Evolutionary conservation across 2,113 vertebrate species (phyloP), one percentile per base, ranked within the genome.

Genomic region (Charina bottae): DNA sequence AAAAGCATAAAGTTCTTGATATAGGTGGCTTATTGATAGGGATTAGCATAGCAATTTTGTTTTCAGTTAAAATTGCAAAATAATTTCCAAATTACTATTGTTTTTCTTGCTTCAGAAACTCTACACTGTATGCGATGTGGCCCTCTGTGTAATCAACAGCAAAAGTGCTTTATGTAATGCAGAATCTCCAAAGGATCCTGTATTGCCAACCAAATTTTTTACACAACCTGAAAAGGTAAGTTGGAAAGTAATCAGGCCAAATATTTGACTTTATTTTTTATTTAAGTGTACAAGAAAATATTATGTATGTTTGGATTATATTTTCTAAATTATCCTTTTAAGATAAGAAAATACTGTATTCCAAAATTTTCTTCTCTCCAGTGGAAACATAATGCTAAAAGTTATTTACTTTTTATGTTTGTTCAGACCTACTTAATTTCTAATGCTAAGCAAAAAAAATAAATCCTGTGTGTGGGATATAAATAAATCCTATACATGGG

Each of bases 41-140:
- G 33, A 12, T 56, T 58, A 72, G 6, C 24, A 0, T 6, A 1
- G 91, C 89, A 49, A 46, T 92, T 89, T 90, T 94, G 7, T 88
- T 55, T 2, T 33, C 2, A 28, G 54, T 19, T 93, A 59, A 94
- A 94, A 95, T 3, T 4, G 2, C 12, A 15, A 89, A 72, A 1
- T 91, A 87, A 93, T 87, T 92, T n/a, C 42, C 91, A 93, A 95
- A 88, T 9, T 62, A 53, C 87, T 8, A 0, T 93, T 94, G 83
- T 62, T 1, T 78, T 90, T 89, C 86, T 95, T 58, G 59, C 37
- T 88, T 54, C 97, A 99, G 99, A 99, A 99, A 98, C 97, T 99
- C 92, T 99, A 99, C 87, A 98, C 99, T 28, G 99, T 99, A n/a
- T 99, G 99, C 96, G 99, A 99, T 87, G 98, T 99, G 88, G 99